Percentiles rank a stretch among this genome's conserved stretches.
Conservation (phyloP, 2,888 invertebrate genomes). For the Mallateleia sp. region DNA sequence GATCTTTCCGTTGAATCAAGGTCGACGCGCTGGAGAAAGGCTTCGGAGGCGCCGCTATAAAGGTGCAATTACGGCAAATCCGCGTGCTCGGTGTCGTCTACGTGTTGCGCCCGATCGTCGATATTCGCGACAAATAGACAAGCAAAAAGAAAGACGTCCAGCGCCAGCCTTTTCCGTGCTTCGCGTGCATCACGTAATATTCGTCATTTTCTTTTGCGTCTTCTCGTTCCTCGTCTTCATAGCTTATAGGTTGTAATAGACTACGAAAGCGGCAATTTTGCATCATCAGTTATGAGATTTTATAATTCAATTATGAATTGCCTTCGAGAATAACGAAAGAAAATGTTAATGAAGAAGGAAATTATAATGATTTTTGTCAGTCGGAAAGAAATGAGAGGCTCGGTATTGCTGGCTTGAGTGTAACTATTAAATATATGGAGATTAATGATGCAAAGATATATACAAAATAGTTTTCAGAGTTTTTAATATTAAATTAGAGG, state of each 20-base stretch:
- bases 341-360: slow-evolving; percentile 4
- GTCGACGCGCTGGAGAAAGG: slow-evolving; percentile 83
- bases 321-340: slow-evolving; percentile 20
- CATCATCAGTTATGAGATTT: slow-evolving; percentile 29
- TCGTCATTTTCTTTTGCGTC: slow-evolving; percentile 35
- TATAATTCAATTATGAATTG: slow-evolving; percentile 54
- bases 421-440: no score
- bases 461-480: no score
- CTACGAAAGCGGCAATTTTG: slow-evolving; percentile 46
- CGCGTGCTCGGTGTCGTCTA: slow-evolving; percentile 65
- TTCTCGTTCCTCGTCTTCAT: slow-evolving; percentile 14
- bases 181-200: slow-evolving; percentile 57
- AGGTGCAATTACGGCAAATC: slow-evolving; percentile 80
- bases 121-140: slow-evolving; percentile 53
- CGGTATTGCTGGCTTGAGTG: no score
- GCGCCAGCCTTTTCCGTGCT: slow-evolving; percentile 15
- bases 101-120: slow-evolving; percentile 39
- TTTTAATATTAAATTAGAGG: no score
- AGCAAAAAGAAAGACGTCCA: slow-evolving; percentile 1
- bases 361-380: neutral
- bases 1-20: slow-evolving; percentile 83
- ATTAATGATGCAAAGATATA: no score
- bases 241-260: slow-evolving; percentile 15
- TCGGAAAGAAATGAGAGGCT: neutral
- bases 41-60: slow-evolving; percentile 81